A percentile compares a stretch with the other conserved stretches of the same genome.
These are phyloP conservation scores for Petroica traversi DNA, from an alignment of 2,113 vertebrate species.

Conservation along the genomic window DNA sequence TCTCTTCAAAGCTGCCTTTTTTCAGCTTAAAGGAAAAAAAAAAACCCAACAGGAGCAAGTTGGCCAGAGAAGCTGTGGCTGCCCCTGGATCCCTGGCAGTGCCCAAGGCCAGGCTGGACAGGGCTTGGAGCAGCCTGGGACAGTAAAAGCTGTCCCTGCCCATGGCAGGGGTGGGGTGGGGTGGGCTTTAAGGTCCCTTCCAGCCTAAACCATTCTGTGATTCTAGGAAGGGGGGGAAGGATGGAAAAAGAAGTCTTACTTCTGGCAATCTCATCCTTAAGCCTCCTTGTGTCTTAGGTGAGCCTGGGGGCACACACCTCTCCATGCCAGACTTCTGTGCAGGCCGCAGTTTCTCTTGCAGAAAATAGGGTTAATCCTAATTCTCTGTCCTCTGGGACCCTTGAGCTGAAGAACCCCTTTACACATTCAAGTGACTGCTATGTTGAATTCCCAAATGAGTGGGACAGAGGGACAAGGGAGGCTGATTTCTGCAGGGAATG, in stretches of 20 bases:
- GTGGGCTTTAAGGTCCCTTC: background rate
- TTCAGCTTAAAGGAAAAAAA: background rate
- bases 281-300: background rate
- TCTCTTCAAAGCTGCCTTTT: background rate
- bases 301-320: background rate
- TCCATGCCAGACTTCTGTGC: background rate
- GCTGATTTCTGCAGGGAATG: background rate
- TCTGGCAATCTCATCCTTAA: background rate
- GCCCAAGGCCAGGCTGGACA: rapidly evolving
- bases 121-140: background rate
- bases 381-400: background rate
- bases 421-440: background rate
- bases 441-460: background rate
- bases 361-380: background rate
- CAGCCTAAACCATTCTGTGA: background rate
- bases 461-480: background rate
- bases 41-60: background rate
- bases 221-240: background rate
- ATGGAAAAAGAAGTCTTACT: background rate
- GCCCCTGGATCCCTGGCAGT: background rate
- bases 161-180: too few relatives aligned
- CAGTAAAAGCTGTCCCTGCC: background rate
- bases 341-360: background rate
- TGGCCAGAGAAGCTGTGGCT: background rate
- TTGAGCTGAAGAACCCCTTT: background rate